These are phyloP conservation scores for Brachionus manjavacas DNA, from an alignment of 1,140 invertebrate genomes.

Conservation along the genomic window DNA sequence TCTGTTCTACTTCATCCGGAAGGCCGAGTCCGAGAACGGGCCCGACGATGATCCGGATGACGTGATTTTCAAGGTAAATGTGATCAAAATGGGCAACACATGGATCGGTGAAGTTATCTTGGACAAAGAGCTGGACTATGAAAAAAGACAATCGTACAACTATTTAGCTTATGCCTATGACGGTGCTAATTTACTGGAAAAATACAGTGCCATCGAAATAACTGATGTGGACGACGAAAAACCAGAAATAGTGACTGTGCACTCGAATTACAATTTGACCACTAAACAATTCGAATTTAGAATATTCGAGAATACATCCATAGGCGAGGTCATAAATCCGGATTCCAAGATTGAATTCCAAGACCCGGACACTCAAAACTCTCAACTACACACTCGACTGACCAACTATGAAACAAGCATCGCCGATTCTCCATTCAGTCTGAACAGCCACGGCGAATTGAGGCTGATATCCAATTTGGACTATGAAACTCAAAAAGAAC, in stretches of 20 bases:
- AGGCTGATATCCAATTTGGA: conserved; percentile 6
- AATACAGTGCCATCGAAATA: conserved; percentile 32
- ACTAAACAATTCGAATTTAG: conserved; percentile 27
- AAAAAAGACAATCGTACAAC: conserved; percentile 33
- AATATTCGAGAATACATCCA: conserved; percentile 32
- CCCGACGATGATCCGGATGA: neutral
- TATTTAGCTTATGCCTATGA: conserved; percentile 25
- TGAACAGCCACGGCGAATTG: conserved; percentile 16
- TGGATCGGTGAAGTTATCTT: conserved; percentile 33
- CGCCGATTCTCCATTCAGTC: conserved; percentile 4
- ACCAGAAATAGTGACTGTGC: neutral
- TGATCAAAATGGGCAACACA: neutral
- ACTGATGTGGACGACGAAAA: conserved; percentile 37
- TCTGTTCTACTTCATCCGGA: conserved; percentile 16
- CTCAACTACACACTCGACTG: neutral
- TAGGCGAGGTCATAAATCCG: conserved; percentile 12
- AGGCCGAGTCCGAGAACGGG: neutral
- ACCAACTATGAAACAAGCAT: neutral
- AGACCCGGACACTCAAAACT: conserved; percentile 17
- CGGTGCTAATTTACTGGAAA: conserved; percentile 24
- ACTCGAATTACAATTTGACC: neutral
- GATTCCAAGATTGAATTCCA: neutral
- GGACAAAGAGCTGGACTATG: conserved; percentile 27
- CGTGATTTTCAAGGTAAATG: conserved; percentile 22
- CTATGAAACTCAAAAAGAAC: conserved; percentile 31